A percentile compares a stretch with the other conserved stretches of the same genome.
Evolutionary conservation across 2,113 vertebrate genomes (phyloP).

Genomic region (Xiphophorus couchianus): DNA sequence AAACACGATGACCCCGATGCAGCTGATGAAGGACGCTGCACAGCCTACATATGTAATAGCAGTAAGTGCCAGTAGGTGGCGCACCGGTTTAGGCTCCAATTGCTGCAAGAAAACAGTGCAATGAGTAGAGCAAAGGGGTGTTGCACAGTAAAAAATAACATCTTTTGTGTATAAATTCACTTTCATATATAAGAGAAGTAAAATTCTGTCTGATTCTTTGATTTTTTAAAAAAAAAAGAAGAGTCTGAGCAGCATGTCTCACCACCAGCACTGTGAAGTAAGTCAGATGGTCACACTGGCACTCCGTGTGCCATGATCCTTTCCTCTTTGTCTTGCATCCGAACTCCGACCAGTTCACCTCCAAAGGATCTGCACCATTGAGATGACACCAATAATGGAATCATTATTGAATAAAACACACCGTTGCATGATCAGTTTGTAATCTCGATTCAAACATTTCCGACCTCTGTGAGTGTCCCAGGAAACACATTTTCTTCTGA

Average conservation of each 20-base stretch:
- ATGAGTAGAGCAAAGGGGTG: background rate
- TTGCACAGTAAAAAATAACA: background rate
- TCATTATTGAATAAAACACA: background rate
- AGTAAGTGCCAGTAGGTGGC: conserved; percentile 74
- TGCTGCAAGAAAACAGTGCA: conserved; percentile 56
- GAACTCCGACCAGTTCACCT: conserved; percentile 62
- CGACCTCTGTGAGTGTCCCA: conserved; percentile 79
- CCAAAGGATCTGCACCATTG: conserved; percentile 60
- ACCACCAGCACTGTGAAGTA: conserved; percentile 83
- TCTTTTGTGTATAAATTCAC: background rate
- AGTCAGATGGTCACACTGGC: conserved; percentile 79
- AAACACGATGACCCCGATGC: conserved; percentile 65
- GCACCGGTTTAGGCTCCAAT: conserved; percentile 61
- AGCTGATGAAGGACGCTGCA: conserved; percentile 72
- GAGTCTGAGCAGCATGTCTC: conserved; percentile 23
- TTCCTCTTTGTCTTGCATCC: conserved; percentile 65
- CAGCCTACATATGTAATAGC: conserved; percentile 76
- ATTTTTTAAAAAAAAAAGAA: background rate
- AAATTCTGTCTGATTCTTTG: background rate
- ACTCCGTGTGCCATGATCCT: conserved; percentile 60
- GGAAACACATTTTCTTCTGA: conserved; percentile 71
- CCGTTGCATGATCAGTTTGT: background rate
- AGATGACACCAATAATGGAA: background rate
- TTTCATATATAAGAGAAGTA: background rate
- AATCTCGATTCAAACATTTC: background rate